Base-by-base conservation (phyloP, 2,888 invertebrate genomes). In the Lutraria lutraria region DNA sequence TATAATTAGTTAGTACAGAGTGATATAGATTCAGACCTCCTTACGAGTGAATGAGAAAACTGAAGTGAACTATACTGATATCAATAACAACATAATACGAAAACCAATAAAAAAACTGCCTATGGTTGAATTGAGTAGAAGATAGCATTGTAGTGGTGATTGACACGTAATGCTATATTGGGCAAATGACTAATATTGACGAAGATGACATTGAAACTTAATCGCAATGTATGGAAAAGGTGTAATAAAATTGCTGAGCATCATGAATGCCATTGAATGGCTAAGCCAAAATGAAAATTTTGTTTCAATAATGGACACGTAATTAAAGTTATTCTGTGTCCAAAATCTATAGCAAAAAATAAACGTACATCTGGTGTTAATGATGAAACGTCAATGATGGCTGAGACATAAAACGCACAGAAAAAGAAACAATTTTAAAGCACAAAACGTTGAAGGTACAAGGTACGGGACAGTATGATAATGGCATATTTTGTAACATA, bases 181-280 rank as follows among this genome's bases (percentile, higher is more conserved):
- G 88, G 8, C 29, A 87, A 84, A 60, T 90, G 13, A 56, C 63
- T 16, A 79, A 89, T 34, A 60, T 88, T 34, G 85, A 88, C 63
- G 79, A 83, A 25, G 85, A 85, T n/a, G n/a, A n/a, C n/a, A n/a
- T n/a, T n/a, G n/a, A n/a, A n/a, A n/a, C n/a, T n/a, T n/a, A n/a
- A n/a, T 29, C 85, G 83, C 81, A 52, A 81, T 68, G 84, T 63
- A 88, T 89, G 88, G 85, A 88, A 31, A 81, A 81, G 12, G n/a
- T 84, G 81, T 81, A 84, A 63, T 6, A 89, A 90, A 76, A 68
- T 68, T 10, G 60, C 31, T 13, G 76, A 80, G 21, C 81, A 68
- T 8, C 89, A 76, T 25, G 87, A 86, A 29, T 89, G 87, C 87
- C 90, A 85, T 13, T 68, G 63, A n/a, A n/a, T n/a, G n/a, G n/a